Conservation (phyloP, 1,140 invertebrate species). For the Macrotrachela quadricornifera region DNA sequence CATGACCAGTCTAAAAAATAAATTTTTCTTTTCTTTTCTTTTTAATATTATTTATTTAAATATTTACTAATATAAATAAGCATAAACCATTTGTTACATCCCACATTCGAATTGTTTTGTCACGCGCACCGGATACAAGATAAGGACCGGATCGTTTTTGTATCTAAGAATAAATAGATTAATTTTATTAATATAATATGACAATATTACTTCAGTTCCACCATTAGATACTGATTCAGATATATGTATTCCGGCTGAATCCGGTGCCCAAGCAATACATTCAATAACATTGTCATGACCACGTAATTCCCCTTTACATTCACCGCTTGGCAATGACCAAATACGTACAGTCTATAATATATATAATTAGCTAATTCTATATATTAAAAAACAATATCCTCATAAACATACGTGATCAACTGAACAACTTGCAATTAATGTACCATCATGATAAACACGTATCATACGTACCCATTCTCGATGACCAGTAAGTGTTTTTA, state of each 20-base stretch:
- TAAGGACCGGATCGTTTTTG: slow-evolving; percentile 47
- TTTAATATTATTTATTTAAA: too few relatives aligned
- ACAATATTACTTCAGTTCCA: too few relatives aligned
- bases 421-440: slow-evolving; percentile 79
- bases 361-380: slow-evolving; percentile 12
- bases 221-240: slow-evolving; percentile 37
- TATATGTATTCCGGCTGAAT: slow-evolving; percentile 52
- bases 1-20: slow-evolving; percentile 45
- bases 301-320: slow-evolving; percentile 73
- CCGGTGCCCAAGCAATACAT: slow-evolving; percentile 87
- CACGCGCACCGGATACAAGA: slow-evolving; percentile 76
- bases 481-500: slow-evolving; percentile 83
- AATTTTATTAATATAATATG: too few relatives aligned
- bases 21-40: too few relatives aligned
- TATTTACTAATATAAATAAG: slow-evolving; percentile 53
- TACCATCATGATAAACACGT: slow-evolving; percentile 68
- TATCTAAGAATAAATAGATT: too few relatives aligned
- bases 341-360: slow-evolving; percentile 69
- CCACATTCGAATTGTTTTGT: slow-evolving; percentile 92
- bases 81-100: slow-evolving; percentile 79
- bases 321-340: slow-evolving; percentile 68
- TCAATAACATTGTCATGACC: slow-evolving; percentile 97
- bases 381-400: too few relatives aligned
- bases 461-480: slow-evolving; percentile 95
- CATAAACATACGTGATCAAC: slow-evolving; percentile 56